Evolutionary conservation across 1,140 invertebrate species (phyloP), one percentile per base, ranked within the genome.

Genomic region (Cotesia typhae): DNA sequence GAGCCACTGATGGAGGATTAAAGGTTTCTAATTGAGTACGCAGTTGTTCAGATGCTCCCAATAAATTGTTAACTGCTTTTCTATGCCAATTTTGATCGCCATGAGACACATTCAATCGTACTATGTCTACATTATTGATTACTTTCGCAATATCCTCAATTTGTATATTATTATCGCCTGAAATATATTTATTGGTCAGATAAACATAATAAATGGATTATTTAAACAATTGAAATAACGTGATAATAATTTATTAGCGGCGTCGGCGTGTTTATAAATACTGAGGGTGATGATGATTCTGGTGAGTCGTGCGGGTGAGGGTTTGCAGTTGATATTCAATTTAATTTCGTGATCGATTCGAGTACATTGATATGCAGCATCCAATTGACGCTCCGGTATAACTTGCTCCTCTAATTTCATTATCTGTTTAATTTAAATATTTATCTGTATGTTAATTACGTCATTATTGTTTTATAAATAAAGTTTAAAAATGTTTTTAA

Each of bases 1-100:
- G 80, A n/a, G 87, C 81, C 28, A 87, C 70, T 28, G 83, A 87
- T 37, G 88, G 79, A 35, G 87, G 53, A 35, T 66, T 10, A 59
- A 17, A n/a, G 14, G 51, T 5, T 7, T 36, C 28, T 1, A 36
- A 1, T 9, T n/a, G 70, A 63, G 9, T 14, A 65, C 10, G 14
- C 2, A 53, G 75, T 53, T 70, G 73, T 71, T 72, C 65, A 14
- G 67, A 73, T 67, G 41, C 51, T 9, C 67, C 74, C 67, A 36
- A 67, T 69, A 67, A 71, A 61, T 10, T 80, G 57, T 70, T 71
- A 36, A 78, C 55, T 6, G 61, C 72, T 52, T 76, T 70, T 12
- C 66, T 52, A 12, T 77, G 78, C 67, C 77, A 77, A 12, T 75
- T 79, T 14, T 73, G 52, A 14, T 75, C 67, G 51, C 74, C 28